Percentiles rank a stretch among this genome's conserved stretches.
Conservation (phyloP, 1,140 invertebrate genomes). For the Himalopsyche phryganea region DNA sequence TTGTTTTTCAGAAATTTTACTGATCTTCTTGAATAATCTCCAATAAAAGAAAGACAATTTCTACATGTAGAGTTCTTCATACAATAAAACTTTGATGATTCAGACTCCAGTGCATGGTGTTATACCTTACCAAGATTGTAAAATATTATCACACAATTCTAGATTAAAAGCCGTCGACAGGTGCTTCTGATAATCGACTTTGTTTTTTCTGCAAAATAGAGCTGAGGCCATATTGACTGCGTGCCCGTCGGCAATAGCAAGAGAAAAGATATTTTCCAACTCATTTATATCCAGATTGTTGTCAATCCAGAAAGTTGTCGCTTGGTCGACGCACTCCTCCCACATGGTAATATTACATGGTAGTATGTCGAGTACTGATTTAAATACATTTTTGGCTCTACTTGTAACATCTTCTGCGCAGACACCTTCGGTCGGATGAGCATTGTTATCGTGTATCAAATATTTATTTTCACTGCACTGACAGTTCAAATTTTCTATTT, state of each 20-base stretch:
- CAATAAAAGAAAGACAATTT: too few relatives aligned
- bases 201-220: slow-evolving; percentile 28
- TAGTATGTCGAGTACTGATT: slow-evolving; percentile 18
- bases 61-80: too few relatives aligned
- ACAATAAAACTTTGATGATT: too few relatives aligned
- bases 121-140: slow-evolving; percentile 24
- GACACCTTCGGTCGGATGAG: background rate
- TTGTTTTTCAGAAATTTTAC: too few relatives aligned
- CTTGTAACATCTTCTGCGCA: slow-evolving; percentile 3
- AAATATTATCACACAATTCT: slow-evolving; percentile 28
- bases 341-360: slow-evolving; percentile 12
- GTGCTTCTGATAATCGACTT: slow-evolving; percentile 30
- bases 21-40: too few relatives aligned
- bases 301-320: slow-evolving; percentile 51
- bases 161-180: slow-evolving; percentile 26
- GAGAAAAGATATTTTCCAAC: slow-evolving; percentile 47
- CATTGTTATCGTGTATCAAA: background rate
- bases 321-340: slow-evolving; percentile 29
- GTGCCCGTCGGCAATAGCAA: slow-evolving; percentile 41
- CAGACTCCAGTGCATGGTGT: too few relatives aligned
- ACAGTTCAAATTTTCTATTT: slow-evolving; percentile 7
- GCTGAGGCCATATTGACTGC: slow-evolving; percentile 23
- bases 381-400: slow-evolving; percentile 10
- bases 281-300: slow-evolving; percentile 45
- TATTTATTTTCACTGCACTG: slow-evolving; percentile 15